Percentiles rank a stretch among this genome's conserved stretches.
phyloP scores from a whole-genome alignment of 2,888 invertebrate species.

The Epinotia ramella region DNA sequence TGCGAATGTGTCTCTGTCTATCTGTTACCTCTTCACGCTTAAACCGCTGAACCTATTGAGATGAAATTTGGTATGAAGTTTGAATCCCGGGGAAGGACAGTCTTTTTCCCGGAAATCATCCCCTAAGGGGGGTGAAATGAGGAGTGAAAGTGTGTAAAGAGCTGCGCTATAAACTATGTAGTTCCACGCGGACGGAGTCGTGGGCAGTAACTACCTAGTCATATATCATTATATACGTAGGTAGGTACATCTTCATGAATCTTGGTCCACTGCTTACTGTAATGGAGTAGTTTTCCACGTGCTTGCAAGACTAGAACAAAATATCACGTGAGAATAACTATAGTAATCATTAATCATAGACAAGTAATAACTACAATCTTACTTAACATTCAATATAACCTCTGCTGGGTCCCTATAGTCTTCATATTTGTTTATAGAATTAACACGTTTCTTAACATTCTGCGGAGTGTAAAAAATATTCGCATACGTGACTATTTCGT shows the following conservation, averaged over 20 bases:
- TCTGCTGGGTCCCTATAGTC: not conserved
- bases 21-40: no score
- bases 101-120: no score
- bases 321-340: not conserved
- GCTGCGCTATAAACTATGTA: no score
- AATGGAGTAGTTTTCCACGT: not conserved
- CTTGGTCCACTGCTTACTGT: not conserved
- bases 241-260: not conserved
- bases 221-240: no score
- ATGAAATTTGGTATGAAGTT: no score
- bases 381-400: not conserved
- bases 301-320: not conserved
- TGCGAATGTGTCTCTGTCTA: no score
- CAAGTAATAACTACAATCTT: slow-evolving; percentile 3
- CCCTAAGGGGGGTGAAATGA: no score
- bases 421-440: slow-evolving; percentile 28
- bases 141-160: no score
- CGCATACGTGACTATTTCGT: slow-evolving; percentile 25
- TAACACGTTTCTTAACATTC: slow-evolving; percentile 30
- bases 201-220: no score
- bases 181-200: no score
- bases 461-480: not conserved
- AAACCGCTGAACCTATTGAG: no score
- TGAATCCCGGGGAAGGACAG: no score
- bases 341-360: not conserved